A percentile compares a stretch with the other conserved stretches of the same genome.
Evolutionary conservation across 2,113 vertebrate genomes (phyloP).

Genomic region (Pavo muticus): DNA sequence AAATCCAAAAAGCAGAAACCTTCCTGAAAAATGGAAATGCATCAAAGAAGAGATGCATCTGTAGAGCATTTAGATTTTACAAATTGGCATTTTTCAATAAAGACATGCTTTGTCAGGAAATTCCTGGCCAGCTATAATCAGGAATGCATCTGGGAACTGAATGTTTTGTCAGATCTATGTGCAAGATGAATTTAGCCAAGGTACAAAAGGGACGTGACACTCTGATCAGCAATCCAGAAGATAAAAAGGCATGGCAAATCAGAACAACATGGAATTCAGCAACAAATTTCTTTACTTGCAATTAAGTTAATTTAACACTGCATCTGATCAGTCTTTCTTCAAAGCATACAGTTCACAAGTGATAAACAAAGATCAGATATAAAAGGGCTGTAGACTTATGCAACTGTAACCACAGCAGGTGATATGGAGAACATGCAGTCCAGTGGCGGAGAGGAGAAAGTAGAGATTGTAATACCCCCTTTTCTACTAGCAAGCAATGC

Average conservation of each 20-base stretch:
- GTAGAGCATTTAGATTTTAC: background rate
- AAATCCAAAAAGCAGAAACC: conserved; percentile 5
- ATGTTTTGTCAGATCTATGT: background rate
- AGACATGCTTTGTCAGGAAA: conserved; percentile 24
- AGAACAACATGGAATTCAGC: background rate
- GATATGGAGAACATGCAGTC: background rate
- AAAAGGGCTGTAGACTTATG: background rate
- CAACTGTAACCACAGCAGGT: rapidly evolving
- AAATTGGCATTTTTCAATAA: conserved; percentile 30
- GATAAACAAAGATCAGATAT: background rate
- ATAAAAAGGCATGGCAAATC: conserved; percentile 24
- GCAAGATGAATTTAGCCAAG: conserved; percentile 22
- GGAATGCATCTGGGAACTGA: conserved; percentile 1
- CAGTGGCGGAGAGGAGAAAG: background rate
- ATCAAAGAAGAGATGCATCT: background rate
- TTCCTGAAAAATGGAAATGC: background rate
- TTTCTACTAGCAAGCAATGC: background rate
- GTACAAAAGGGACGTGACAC: background rate
- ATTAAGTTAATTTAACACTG: background rate
- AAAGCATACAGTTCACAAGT: background rate
- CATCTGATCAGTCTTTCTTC: background rate
- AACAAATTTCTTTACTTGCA: background rate
- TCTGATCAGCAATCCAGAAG: conserved; percentile 1
- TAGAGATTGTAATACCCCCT: background rate
- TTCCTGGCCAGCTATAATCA: conserved; percentile 25